phyloP scores from a whole-genome alignment of 2,113 vertebrate genomes.

The Megaleporinus macrocephalus region DNA sequence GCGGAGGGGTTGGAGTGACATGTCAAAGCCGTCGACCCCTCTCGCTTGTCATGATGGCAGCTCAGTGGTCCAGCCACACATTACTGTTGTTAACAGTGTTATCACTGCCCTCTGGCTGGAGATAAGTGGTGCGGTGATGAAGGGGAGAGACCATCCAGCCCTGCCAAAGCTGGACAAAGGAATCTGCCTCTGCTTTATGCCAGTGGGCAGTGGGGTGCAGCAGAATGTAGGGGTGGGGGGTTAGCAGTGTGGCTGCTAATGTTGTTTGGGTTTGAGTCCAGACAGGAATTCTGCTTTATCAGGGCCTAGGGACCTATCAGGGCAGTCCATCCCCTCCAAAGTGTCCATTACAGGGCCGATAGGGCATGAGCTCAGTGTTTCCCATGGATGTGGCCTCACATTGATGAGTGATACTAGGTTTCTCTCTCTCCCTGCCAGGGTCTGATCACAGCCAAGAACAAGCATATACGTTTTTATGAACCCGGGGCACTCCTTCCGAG shows the following conservation, averaged over 20 bases:
- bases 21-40: conserved; percentile 71
- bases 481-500: conserved; percentile 1
- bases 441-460: conserved; percentile 34
- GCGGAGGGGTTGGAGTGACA: conserved; percentile 22
- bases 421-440: conserved; percentile 19
- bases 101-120: conserved; percentile 67
- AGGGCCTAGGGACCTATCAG: conserved; percentile 73
- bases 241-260: conserved; percentile 44
- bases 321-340: conserved; percentile 71
- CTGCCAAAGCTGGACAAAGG: conserved; percentile 72
- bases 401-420: conserved; percentile 51
- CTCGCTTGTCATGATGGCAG: conserved; percentile 68
- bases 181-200: conserved; percentile 77
- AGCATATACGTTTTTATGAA: conserved; percentile 16
- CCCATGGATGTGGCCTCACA: conserved; percentile 55
- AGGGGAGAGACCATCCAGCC: conserved; percentile 58
- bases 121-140: conserved; percentile 50
- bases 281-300: conserved; percentile 79
- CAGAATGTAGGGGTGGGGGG: conserved; percentile 61
- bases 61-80: conserved; percentile 60
- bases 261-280: conserved; percentile 73
- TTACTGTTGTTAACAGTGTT: conserved; percentile 78
- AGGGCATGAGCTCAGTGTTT: conserved; percentile 60
- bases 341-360: conserved; percentile 64
- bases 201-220: conserved; percentile 70